Evolutionary conservation across 2,888 invertebrate species (phyloP), one percentile per base, ranked within the genome.

Genomic region (Drosophila longiperda): DNA sequence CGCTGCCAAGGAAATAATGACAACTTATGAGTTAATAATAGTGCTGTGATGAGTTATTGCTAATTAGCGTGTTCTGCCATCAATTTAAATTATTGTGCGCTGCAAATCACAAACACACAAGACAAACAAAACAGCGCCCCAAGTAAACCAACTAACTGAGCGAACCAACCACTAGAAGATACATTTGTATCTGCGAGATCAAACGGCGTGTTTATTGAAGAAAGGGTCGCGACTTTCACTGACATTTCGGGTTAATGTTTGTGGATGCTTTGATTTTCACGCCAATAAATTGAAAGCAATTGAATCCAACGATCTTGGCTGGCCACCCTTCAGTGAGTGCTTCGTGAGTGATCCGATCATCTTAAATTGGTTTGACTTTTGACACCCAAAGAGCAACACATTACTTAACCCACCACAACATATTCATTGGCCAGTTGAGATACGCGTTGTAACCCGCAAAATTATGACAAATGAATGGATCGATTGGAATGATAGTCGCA

Each of bases 381-480:
- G 78, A 84, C 80, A 80, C 78, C 71, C 83, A 87, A 78, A 78
- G 58, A 58, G 59, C 62, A 62, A 49, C 55, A 57, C 60, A 45
- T 49, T 57, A 66, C 48, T 68, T 57, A 66, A 55, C 38, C 65
- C 62, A 34, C 45, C 54, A 42, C 29, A 57, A 53, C 68, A 75
- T 38, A 65, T 61, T 49, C 33, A 70, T 79, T 82, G 48, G 53
- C 45, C 67, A 34, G 57, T 49, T 60, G 32, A 58, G 49, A 45
- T 29, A 63, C 33, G 57, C 57, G 23, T 54, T 53, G 26, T 54
- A 29, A 64, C 65, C 71, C 38, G 84, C 90, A 54, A 52, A 72
- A 87, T 74, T 78, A 93, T 93, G 93, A 93, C 93, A 82, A 93
- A 93, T 87, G 93, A 93, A 80, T 93, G 93, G 93, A 92, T 93